Evolutionary conservation across 2,113 vertebrate genomes (phyloP).

Genomic region (Ciconia maguari): DNA sequence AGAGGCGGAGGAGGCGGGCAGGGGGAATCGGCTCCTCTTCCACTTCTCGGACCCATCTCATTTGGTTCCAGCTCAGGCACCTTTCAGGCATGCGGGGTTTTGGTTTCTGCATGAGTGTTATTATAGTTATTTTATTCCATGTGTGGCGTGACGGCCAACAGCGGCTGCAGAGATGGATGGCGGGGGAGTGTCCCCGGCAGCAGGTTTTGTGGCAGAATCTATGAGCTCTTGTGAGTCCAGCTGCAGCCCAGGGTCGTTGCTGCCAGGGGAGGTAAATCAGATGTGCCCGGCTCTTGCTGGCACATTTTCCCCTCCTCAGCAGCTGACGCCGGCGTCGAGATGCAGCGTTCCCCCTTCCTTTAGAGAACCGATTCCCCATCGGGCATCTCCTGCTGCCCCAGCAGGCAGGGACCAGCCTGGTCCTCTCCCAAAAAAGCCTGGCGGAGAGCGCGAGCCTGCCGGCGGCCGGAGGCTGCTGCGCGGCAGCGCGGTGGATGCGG

Average conservation of each 20-base stretch:
- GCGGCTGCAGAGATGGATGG: neutral
- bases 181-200: neutral
- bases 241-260: neutral
- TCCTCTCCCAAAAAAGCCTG: neutral
- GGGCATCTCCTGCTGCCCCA: neutral
- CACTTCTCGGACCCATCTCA: neutral
- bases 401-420: neutral
- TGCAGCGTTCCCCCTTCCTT: neutral
- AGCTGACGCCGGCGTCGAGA: fast-evolving
- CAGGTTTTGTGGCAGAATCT: neutral
- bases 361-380: neutral
- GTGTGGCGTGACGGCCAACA: neutral
- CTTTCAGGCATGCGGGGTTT: neutral
- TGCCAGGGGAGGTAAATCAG: neutral
- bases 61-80: neutral
- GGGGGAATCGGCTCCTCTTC: neutral
- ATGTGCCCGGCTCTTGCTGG: neutral
- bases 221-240: neutral
- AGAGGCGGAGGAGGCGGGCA: neutral
- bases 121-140: neutral
- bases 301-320: fast-evolving
- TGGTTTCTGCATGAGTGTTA: neutral
- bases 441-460: neutral
- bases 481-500: neutral
- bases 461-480: neutral